Evolutionary conservation across 2,797 vertebrate genomes (phyloP).

Genomic region (Platyrinchus mystaceus): DNA sequence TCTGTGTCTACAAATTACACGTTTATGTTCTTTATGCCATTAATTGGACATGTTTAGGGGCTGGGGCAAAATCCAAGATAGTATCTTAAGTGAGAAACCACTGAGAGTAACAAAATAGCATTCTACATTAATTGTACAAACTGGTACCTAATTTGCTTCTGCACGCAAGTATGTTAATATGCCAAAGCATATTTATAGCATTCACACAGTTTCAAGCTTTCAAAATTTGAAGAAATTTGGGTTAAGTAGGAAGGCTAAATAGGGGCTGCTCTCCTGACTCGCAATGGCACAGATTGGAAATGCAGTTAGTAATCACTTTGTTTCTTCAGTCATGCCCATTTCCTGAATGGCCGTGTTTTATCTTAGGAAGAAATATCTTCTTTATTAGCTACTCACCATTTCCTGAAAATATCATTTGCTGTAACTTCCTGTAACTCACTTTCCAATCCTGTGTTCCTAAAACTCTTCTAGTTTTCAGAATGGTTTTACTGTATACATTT

Average conservation of each 20-base stretch:
- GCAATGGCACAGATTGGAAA: neutral
- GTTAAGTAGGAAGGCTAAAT: neutral
- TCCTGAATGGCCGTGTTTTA: neutral
- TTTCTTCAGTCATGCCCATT: neutral
- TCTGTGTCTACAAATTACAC: neutral
- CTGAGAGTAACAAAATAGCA: neutral
- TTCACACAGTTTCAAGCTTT: neutral
- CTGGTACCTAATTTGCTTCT: neutral
- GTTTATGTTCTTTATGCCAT: neutral
- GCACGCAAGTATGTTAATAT: neutral
- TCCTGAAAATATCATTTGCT: neutral
- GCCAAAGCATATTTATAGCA: neutral
- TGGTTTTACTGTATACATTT: neutral
- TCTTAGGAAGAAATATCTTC: neutral
- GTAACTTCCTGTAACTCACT: neutral
- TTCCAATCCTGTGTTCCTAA: neutral
- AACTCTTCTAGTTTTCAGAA: neutral
- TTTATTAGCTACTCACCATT: neutral
- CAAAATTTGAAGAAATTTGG: neutral
- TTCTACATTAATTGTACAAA: neutral
- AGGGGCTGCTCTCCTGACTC: neutral
- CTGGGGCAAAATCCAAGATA: neutral
- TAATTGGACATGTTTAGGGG: neutral
- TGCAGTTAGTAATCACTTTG: neutral
- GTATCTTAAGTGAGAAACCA: neutral